Evolutionary conservation across 2,888 invertebrate species (phyloP), one percentile per base, ranked within the genome.

Genomic region (Pogonocherus hispidulus): DNA sequence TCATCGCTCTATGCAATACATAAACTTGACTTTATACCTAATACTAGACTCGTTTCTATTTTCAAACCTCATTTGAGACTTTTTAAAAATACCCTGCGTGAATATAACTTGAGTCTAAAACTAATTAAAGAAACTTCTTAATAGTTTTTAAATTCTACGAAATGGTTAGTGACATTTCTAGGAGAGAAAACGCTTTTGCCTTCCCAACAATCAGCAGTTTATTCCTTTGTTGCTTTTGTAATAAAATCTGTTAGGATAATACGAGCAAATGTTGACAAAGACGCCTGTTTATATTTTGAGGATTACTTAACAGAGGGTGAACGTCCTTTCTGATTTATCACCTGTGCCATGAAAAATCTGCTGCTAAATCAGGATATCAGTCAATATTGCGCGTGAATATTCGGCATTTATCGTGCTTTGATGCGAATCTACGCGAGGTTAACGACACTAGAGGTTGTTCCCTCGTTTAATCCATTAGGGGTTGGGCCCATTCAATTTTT

Each of bases 371-470:
- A n/a, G n/a, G n/a, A n/a, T n/a, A n/a, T n/a, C n/a, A 23, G 23
- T 20, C 23, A 23, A 1, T 49, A 22, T 47, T 49, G 22, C 11
- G 49, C 11, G 22, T 49, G 22, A 22, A 49, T 22, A 49, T 22
- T 22, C 49, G 14, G 20, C 20, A 49, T 22, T 49, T 49, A 49
- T 49, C 49, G 23, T 22, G 14, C 14, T 49, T 49, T 49, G 14
- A 22, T 49, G 49, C 49, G 22, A 49, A 22, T 49, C 20, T 20
- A 14, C 9, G 23, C 22, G 23, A 23, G 49, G 22, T 49, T 23
- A 49, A 14, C 14, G 52, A 52, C 32, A 23, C 18, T n/a, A 3
- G 3, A 16, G 14, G 6, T 23, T 9, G 35, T 52, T 27, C 52
- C 52, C 52, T 27, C 32, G 11, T 32, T 11, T 32, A 32, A 32